phyloP scores from a whole-genome alignment of 2,113 vertebrate genomes.

The Leptocoma aspasia region DNA sequence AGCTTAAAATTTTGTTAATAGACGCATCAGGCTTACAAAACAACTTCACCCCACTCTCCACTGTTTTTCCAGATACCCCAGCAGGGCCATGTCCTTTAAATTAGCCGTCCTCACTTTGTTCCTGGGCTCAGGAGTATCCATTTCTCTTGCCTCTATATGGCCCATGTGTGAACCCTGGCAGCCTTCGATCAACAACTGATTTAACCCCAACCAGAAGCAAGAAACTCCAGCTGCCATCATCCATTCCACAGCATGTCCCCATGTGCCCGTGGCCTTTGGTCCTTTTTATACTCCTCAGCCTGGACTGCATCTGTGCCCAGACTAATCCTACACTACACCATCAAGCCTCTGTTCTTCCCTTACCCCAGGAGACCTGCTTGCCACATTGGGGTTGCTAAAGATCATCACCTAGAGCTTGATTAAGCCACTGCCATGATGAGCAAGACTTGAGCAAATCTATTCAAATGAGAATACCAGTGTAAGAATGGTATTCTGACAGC shows the following conservation, averaged over 20 bases:
- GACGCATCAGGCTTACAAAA: background rate
- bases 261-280: fast-evolving
- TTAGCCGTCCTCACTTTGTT: background rate
- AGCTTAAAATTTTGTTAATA: constrained; percentile 21
- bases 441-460: background rate
- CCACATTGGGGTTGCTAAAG: background rate
- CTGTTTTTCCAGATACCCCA: background rate
- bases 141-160: background rate
- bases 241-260: fast-evolving
- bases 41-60: background rate
- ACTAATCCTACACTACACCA: background rate
- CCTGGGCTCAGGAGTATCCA: background rate
- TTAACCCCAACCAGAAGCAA: background rate
- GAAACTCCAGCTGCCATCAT: background rate
- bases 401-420: background rate
- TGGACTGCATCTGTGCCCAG: background rate
- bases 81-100: background rate
- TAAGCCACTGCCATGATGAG: background rate
- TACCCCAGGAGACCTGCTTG: background rate
- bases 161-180: background rate
- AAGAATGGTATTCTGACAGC: background rate
- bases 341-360: background rate
- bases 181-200: background rate
- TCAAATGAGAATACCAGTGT: background rate
- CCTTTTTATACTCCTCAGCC: background rate